Conservation (phyloP, 2,797 vertebrate genomes). For the Valencia hispanica region DNA sequence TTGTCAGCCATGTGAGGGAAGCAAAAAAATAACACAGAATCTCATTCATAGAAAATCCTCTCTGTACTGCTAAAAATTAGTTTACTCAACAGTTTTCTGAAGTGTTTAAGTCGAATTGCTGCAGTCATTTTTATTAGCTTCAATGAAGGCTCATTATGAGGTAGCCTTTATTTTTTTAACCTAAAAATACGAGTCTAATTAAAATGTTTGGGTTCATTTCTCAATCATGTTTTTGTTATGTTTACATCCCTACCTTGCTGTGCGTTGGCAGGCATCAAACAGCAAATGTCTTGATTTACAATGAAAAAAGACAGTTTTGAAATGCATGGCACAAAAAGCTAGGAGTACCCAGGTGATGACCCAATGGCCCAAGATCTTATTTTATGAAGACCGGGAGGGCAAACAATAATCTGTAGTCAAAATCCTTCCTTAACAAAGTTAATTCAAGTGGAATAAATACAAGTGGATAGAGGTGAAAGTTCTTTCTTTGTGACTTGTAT, state of each 20-base stretch:
- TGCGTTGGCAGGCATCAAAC: neutral
- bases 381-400: neutral
- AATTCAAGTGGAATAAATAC: too few relatives aligned
- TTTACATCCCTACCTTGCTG: neutral
- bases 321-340: neutral
- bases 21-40: neutral
- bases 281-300: neutral
- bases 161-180: neutral
- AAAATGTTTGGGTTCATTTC: neutral
- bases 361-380: constrained; percentile 2
- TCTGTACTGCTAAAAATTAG: neutral
- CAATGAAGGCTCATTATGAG: neutral
- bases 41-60: neutral
- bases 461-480: too few relatives aligned
- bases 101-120: neutral
- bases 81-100: neutral
- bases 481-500: too few relatives aligned
- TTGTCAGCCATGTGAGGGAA: neutral
- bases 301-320: neutral
- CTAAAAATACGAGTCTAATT: neutral
- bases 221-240: neutral
- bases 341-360: neutral
- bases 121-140: neutral
- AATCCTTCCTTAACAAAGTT: constrained; percentile 30
- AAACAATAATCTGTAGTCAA: constrained; percentile 8